Evolutionary conservation across 2,888 invertebrate species (phyloP), one percentile per base, ranked within the genome.

Genomic region (Drosophila mercatorum): DNA sequence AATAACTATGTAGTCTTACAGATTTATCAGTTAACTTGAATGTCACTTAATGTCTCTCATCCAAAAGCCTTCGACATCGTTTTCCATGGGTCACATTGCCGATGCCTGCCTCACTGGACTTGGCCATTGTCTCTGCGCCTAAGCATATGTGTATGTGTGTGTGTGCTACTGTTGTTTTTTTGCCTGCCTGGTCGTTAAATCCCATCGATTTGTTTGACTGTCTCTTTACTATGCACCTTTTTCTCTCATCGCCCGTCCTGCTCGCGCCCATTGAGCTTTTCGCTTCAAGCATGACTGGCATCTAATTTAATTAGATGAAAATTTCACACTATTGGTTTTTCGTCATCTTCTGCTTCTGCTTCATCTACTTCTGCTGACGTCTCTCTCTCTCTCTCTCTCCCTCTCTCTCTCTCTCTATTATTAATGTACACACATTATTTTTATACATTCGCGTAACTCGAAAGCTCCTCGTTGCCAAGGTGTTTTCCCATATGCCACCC

Each of bases 181-280:
- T 69, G 70, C n/a, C n/a, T 56, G 36, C 56, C 40, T 61, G 38
- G 36, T 60, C 66, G 77, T 65, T 72, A 76, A 78, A 77, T 80
- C 66, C 44, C 70, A 83, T 83, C 89, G 83, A 89, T 83, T 89
- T 83, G 89, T 89, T 83, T 83, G 83, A 89, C 78, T 78, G 78
- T 68, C 78, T 78, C 78, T 78, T 78, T 57, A 78, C 66, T 78
- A 61, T 64, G 60, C 61, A 77, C 65, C 77, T 76, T 80, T 55
- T 47, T 52, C 22, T 36, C 38, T n/a, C 28, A 41, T 31, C 58
- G 56, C 43, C 31, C 52, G 34, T 38, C 41, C 66, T 46, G 49
- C 49, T 52, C 52, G 43, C 31, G 31, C 55, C 38, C 36, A 10
- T 59, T 58, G 51, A 67, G 66, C 52, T 68, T 66, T 69, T 43